phyloP scores from a whole-genome alignment of 2,797 vertebrate species.

The Mormyrus hasselquistii region DNA sequence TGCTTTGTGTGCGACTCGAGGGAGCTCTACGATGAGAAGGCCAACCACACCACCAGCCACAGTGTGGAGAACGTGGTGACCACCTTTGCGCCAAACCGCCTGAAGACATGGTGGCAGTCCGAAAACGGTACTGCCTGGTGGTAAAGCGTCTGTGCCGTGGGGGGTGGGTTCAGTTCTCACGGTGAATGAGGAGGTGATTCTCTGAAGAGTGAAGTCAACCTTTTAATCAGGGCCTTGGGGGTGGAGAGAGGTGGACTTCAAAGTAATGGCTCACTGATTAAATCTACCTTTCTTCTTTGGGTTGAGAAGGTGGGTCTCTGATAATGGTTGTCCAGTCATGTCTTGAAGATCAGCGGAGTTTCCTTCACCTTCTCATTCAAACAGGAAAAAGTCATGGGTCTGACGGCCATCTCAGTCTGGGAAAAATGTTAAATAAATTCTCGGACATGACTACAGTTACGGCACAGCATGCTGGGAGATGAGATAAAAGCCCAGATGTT shows the following conservation, averaged over 20 bases:
- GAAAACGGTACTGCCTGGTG: slow-evolving; percentile 75
- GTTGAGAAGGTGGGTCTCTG: slow-evolving; percentile 2
- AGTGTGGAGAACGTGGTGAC: slow-evolving; percentile 91
- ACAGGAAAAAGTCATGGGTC: not conserved
- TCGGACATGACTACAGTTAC: not conserved
- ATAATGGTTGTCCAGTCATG: not conserved
- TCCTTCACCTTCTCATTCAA: not conserved
- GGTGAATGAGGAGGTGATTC: not conserved
- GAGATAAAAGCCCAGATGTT: not conserved
- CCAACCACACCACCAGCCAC: slow-evolving; percentile 71
- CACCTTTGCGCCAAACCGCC: slow-evolving; percentile 82
- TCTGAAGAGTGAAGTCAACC: slow-evolving; percentile 31
- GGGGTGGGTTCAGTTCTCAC: not conserved
- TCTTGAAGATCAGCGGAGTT: not conserved
- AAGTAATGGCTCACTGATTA: slow-evolving; percentile 38
- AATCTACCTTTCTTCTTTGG: slow-evolving; percentile 31
- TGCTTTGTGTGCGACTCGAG: slow-evolving; percentile 85
- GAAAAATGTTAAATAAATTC: not conserved
- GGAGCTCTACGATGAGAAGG: slow-evolving; percentile 59
- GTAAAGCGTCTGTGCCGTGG: not conserved
- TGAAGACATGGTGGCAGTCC: slow-evolving; percentile 98
- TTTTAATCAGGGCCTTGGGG: slow-evolving; percentile 40
- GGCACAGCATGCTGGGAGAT: not conserved
- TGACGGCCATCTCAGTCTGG: not conserved
- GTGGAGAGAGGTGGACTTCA: slow-evolving; percentile 25